Conservation (phyloP, 2,888 invertebrate species). For the Ichneumoninae sp. region DNA sequence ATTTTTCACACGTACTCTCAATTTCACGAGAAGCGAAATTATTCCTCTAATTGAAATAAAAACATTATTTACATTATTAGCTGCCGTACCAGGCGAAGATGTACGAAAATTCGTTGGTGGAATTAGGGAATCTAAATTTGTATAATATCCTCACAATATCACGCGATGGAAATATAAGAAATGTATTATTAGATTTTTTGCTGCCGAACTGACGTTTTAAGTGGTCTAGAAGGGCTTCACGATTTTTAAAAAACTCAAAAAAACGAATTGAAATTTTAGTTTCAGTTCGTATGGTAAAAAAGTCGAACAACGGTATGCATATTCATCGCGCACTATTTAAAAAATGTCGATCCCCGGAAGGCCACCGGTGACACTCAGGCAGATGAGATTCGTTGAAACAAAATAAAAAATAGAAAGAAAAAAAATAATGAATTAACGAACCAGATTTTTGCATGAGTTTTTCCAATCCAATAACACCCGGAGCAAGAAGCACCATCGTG, state of each 20-base stretch:
- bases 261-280: background rate
- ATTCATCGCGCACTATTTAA: background rate
- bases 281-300: background rate
- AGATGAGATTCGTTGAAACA: background rate
- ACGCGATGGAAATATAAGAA: background rate
- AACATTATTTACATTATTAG: background rate
- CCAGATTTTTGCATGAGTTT: background rate
- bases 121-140: background rate
- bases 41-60: background rate
- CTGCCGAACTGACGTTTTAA: too few species aligned
- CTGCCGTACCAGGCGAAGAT: background rate
- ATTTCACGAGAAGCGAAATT: background rate
- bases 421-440: background rate
- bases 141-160: background rate
- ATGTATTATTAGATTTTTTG: background rate
- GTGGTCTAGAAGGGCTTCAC: too few species aligned
- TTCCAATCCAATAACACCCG: background rate
- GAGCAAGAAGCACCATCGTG: slow-evolving; percentile 16
- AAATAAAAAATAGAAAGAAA: background rate
- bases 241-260: background rate
- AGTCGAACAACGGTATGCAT: background rate
- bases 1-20: background rate
- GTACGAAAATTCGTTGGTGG: background rate
- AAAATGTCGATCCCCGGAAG: background rate
- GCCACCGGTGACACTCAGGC: too few species aligned